Evolutionary conservation across 2,888 invertebrate species (phyloP), one percentile per base, ranked within the genome.

Genomic region (Acrobeloides nanus): DNA sequence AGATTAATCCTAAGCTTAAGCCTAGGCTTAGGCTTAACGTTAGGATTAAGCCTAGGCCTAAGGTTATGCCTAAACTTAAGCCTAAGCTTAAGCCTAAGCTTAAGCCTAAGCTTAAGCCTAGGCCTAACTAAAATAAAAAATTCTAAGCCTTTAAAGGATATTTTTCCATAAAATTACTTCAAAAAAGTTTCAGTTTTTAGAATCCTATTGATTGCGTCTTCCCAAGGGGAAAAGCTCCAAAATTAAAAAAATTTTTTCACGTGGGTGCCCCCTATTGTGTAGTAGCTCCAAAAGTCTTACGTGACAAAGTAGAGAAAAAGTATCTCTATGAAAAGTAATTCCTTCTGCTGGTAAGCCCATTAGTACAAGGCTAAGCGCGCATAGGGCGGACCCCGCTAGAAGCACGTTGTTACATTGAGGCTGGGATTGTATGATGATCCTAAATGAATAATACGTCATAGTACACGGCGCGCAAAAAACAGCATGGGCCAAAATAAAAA

Each of bases 371-470:
- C 89, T 87, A 29, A 85, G 80, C 62, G 93, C 82, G 75, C 93
- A 93, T 18, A 90, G 82, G 59, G 90, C 86, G 66, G 89, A 89
- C 20, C 97, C 97, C 53, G 85, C 81, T 46, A 95, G 79, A 84
- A 95, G 89, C 55, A 95, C 85, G 46, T 89, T 92, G 79, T 97
- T 97, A 78, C 93, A 89, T 26, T 86, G 86, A 3, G 95, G 93
- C 80, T 95, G 93, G 6, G 95, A 95, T 74, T 88, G 85, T 73
- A 87, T 84, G 69, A 97, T 92, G 46, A 92, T 88, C 77, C 95
- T 93, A 80, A 23, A 73, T 64, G 23, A 18, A 3, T 10, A 54
- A 32, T 35, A 51, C n/a, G n/a, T n/a, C n/a, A n/a, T n/a, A n/a
- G n/a, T n/a, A n/a, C n/a, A n/a, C n/a, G n/a, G n/a, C n/a, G n/a